Evolutionary conservation across 2,888 invertebrate species (phyloP).

Genomic region (Cinara cedri): DNA sequence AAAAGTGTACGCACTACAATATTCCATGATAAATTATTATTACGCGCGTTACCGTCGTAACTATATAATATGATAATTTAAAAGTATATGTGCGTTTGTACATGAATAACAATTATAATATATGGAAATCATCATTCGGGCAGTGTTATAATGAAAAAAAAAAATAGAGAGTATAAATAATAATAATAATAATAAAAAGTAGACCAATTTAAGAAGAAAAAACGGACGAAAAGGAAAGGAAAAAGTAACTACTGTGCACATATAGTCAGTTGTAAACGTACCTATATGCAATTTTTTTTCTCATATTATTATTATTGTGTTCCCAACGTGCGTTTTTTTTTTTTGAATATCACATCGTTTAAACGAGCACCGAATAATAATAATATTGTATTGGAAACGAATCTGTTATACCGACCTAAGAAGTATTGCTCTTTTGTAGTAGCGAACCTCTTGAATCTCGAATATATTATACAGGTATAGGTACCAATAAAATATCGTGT

Average conservation of each 20-base stretch:
- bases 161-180: neutral
- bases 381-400: slow-evolving; percentile 38
- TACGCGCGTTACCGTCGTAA: no score
- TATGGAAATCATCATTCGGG: neutral
- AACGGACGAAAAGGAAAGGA: slow-evolving; percentile 7
- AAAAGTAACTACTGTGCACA: neutral
- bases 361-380: slow-evolving; percentile 12
- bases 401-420: slow-evolving; percentile 12
- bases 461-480: neutral
- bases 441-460: slow-evolving; percentile 13
- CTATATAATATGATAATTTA: no score
- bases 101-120: neutral
- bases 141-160: no score
- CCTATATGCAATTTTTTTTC: neutral
- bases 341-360: neutral
- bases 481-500: no score
- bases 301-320: neutral
- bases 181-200: neutral
- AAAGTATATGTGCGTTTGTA: neutral
- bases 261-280: neutral
- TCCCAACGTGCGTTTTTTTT: neutral
- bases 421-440: neutral
- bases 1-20: no score
- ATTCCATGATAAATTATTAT: no score
- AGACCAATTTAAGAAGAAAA: neutral